Evolutionary conservation across 2,797 vertebrate genomes (phyloP).

Genomic region (Cynopterus sphinx): DNA sequence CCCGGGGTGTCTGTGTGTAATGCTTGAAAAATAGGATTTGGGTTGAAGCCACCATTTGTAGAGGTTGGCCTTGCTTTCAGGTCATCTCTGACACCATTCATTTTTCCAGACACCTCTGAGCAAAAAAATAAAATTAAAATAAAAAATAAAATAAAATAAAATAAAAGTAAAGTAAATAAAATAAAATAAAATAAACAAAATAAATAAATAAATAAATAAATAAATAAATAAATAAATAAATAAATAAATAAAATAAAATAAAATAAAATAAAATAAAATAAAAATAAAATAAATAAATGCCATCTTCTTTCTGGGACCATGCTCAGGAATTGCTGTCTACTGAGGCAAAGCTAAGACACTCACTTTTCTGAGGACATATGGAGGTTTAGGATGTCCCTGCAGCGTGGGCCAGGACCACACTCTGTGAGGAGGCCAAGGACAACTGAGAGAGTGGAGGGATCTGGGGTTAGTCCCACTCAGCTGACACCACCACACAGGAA

Average conservation of each 20-base stretch:
- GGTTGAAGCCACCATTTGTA: not conserved
- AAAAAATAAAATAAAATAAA: no score
- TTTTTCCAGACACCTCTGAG: not conserved
- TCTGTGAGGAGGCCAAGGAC: not conserved
- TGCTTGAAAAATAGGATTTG: not conserved
- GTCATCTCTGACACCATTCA: not conserved
- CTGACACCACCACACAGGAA: not conserved
- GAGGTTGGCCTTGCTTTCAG: not conserved
- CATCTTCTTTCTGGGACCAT: not conserved
- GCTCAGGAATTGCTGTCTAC: not conserved
- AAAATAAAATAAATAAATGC: not conserved
- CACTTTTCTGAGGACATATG: accelerated
- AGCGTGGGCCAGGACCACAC: not conserved
- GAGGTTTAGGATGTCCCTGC: not conserved
- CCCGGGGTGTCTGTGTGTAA: accelerated
- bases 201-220: no score
- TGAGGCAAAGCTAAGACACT: not conserved
- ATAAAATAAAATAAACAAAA: no score
- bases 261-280: no score
- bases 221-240: no score
- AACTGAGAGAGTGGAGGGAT: not conserved
- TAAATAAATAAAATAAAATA: no score
- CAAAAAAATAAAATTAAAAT: not conserved
- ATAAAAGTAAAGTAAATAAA: no score
- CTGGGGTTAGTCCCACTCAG: not conserved